Conservation (phyloP, 2,113 vertebrate species). For the Tympanuchus pallidicinctus region DNA sequence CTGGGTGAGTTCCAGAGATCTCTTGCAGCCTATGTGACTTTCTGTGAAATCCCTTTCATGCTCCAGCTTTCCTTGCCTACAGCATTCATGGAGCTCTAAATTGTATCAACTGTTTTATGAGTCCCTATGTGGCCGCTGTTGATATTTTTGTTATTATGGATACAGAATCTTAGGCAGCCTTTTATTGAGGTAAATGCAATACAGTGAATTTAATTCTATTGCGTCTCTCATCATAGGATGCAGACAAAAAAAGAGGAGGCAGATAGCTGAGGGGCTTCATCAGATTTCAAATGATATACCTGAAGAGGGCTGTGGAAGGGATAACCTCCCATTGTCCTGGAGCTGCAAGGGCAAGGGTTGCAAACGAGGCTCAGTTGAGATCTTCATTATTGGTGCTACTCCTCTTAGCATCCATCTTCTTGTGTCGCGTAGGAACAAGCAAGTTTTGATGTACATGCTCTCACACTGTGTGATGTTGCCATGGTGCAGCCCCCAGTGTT, state of each 20-base stretch:
- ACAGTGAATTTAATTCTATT: background rate
- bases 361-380: background rate
- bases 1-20: background rate
- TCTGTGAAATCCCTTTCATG: background rate
- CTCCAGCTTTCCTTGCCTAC: background rate
- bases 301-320: background rate
- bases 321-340: background rate
- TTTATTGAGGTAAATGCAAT: background rate
- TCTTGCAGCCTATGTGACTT: background rate
- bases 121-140: background rate
- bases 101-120: background rate
- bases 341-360: background rate
- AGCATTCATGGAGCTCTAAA: background rate
- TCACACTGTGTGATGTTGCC: background rate
- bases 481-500: background rate
- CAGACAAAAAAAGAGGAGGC: background rate
- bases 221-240: background rate
- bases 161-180: background rate
- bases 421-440: background rate
- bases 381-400: background rate
- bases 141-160: background rate
- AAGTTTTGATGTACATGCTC: fast-evolving
- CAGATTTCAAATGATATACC: background rate
- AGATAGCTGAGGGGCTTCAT: background rate
- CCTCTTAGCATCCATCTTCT: background rate